A percentile compares a stretch with the other conserved stretches of the same genome.
phyloP scores from a whole-genome alignment of 2,888 invertebrate genomes.

The Nysson spinosus region DNA sequence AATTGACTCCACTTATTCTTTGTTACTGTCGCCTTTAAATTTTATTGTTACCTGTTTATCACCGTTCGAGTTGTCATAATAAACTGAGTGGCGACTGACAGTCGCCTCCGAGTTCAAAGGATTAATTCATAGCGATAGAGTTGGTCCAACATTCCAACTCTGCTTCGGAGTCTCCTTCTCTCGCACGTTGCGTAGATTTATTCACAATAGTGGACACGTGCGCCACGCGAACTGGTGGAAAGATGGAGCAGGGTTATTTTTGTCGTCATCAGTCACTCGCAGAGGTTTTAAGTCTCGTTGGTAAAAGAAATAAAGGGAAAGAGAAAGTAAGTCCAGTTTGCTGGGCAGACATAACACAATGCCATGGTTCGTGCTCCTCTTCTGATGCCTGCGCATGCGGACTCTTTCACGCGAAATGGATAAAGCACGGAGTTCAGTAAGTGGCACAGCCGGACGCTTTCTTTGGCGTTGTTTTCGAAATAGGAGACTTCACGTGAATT shows the following conservation, averaged over 20 bases:
- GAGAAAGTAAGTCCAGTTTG: conserved; percentile 20
- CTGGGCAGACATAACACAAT: conserved; percentile 49
- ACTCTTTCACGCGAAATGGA: conserved; percentile 9
- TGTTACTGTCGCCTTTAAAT: too few relatives aligned
- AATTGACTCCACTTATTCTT: too few relatives aligned
- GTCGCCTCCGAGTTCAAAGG: too few relatives aligned
- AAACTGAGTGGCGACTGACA: too few relatives aligned
- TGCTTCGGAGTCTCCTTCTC: conserved; percentile 13
- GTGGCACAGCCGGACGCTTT: conserved; percentile 17
- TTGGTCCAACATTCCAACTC: conserved; percentile 3
- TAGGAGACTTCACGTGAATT: conserved; percentile 14
- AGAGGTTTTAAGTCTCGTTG: conserved; percentile 50
- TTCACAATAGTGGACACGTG: conserved; percentile 64
- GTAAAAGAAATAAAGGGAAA: conserved; percentile 7
- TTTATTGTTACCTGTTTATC: too few relatives aligned
- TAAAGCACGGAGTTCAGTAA: conserved; percentile 16
- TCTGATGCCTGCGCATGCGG: conserved; percentile 23
- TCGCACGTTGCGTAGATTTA: conserved; percentile 56
- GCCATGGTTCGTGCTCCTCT: conserved; percentile 40
- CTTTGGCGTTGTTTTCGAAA: conserved; percentile 41
- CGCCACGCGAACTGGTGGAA: conserved; percentile 53
- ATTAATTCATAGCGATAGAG: too few relatives aligned
- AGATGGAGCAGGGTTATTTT: conserved; percentile 70
- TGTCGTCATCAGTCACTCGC: conserved; percentile 75
- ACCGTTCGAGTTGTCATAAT: too few relatives aligned